Percentiles rank a stretch among this genome's conserved stretches.
phyloP scores from a whole-genome alignment of 2,113 vertebrate genomes.

The Prolemur simus region DNA sequence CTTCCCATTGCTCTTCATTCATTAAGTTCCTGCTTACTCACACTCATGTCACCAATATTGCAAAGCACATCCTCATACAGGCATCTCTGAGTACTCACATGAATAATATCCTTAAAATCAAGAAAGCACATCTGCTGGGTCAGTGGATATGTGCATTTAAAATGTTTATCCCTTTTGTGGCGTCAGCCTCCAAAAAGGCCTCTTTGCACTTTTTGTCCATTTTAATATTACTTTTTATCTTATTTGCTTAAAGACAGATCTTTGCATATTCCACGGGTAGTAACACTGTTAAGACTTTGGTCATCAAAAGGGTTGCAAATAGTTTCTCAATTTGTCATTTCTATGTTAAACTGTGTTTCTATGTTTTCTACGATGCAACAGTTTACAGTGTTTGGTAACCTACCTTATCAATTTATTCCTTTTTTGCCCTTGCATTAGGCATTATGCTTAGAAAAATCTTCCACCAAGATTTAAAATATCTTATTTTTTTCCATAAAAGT shows the following conservation, averaged over 20 bases:
- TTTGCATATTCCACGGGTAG: neutral
- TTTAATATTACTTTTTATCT: neutral
- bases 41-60: neutral
- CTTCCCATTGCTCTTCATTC: neutral
- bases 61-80: neutral
- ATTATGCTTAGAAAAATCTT: neutral
- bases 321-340: neutral
- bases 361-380: neutral
- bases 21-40: neutral
- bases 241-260: neutral
- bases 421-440: neutral
- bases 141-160: neutral
- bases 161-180: neutral
- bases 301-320: neutral
- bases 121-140: neutral
- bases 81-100: neutral
- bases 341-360: neutral
- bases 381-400: neutral
- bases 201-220: neutral
- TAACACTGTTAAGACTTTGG: neutral
- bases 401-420: neutral
- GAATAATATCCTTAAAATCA: neutral
- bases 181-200: neutral
- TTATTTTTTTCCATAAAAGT: neutral
- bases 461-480: neutral